A percentile compares a stretch with the other conserved stretches of the same genome.
Evolutionary conservation across 2,888 invertebrate genomes (phyloP).

Genomic region (Melieria omissa): DNA sequence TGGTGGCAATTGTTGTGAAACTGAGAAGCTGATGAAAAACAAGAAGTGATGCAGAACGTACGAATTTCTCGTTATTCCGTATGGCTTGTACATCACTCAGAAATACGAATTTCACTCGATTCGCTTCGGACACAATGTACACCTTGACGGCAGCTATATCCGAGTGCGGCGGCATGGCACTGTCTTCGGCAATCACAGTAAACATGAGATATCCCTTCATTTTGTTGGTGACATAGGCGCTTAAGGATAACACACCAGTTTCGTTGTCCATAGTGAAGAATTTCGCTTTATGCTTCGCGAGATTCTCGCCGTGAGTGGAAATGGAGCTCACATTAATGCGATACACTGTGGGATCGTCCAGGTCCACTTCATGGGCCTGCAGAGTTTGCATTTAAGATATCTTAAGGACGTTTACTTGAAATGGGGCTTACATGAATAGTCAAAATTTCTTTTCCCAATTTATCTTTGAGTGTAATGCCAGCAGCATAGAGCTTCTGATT

Average conservation of each 20-base stretch:
- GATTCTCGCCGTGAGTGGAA: slow-evolving; percentile 64
- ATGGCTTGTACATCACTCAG: slow-evolving; percentile 43
- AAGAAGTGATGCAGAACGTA: slow-evolving; percentile 62
- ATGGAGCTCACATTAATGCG: slow-evolving; percentile 64
- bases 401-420: neutral
- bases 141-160: slow-evolving; percentile 69
- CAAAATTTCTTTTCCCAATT: slow-evolving; percentile 67
- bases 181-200: slow-evolving; percentile 69
- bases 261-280: slow-evolving; percentile 67
- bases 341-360: slow-evolving; percentile 66
- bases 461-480: slow-evolving; percentile 69
- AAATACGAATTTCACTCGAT: slow-evolving; percentile 67
- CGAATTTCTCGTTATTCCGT: slow-evolving; percentile 63
- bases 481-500: slow-evolving; percentile 67
- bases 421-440: slow-evolving; percentile 66
- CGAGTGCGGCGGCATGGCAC: slow-evolving; percentile 63
- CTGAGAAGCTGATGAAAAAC: neutral
- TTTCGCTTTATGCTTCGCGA: slow-evolving; percentile 63
- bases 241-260: slow-evolving; percentile 67
- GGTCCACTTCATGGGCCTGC: slow-evolving; percentile 72
- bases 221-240: slow-evolving; percentile 38
- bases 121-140: slow-evolving; percentile 71
- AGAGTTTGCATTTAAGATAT: neutral
- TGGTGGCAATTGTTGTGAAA: neutral
- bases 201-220: slow-evolving; percentile 72